A percentile compares a stretch with the other conserved stretches of the same genome.
phyloP scores from a whole-genome alignment of 2,797 vertebrate genomes.

The Sparidentex hasta region DNA sequence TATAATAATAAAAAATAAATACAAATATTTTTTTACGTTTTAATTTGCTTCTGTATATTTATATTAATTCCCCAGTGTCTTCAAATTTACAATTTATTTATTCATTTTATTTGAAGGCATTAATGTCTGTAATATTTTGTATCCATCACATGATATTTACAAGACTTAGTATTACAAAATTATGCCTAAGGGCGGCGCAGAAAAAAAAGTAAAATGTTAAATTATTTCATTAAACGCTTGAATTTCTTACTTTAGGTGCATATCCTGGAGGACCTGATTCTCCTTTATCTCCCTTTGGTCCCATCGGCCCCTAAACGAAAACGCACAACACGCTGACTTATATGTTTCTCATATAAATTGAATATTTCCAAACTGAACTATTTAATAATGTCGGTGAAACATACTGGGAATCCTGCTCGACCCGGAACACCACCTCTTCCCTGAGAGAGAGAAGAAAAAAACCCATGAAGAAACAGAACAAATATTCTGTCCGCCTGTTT shows the following conservation, averaged over 20 bases:
- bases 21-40: too few relatives aligned
- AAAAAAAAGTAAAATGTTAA: not conserved
- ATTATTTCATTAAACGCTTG: not conserved
- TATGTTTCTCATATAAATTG: not conserved
- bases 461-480: not conserved
- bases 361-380: not conserved
- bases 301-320: slow-evolving; percentile 85
- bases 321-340: not conserved
- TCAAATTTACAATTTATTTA: too few relatives aligned
- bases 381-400: slow-evolving; percentile 43
- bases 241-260: slow-evolving; percentile 86
- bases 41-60: too few relatives aligned
- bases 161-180: too few relatives aligned
- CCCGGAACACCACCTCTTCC: slow-evolving; percentile 76
- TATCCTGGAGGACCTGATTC: slow-evolving; percentile 83
- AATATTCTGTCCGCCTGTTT: not conserved
- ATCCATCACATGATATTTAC: too few relatives aligned
- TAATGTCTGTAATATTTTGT: too few relatives aligned
- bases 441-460: slow-evolving; percentile 60
- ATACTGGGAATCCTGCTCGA: slow-evolving; percentile 85
- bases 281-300: slow-evolving; percentile 90
- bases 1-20: too few relatives aligned
- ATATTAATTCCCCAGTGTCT: too few relatives aligned
- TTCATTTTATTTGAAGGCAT: too few relatives aligned
- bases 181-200: not conserved